These are phyloP conservation scores for Chaetogeoica ovagalla DNA, from an alignment of 2,888 invertebrate species.

Conservation along the genomic window DNA sequence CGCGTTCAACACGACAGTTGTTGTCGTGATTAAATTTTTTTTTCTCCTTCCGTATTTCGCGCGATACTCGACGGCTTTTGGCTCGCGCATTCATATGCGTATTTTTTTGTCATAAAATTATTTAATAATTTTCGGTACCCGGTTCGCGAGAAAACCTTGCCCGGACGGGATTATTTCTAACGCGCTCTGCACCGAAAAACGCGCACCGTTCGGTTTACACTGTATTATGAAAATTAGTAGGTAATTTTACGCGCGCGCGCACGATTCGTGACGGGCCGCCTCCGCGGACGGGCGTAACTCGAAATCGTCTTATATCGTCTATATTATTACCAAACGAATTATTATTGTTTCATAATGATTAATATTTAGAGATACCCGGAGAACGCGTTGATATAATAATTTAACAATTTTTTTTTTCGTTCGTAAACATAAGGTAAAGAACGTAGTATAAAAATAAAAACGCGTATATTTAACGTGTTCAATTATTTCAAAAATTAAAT, in stretches of 20 bases:
- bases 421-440: background rate
- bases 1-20: no score
- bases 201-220: background rate
- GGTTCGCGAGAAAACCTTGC: conserved; percentile 11
- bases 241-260: conserved; percentile 20
- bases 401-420: background rate
- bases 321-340: conserved; percentile 17
- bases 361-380: background rate
- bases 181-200: background rate
- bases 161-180: background rate
- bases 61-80: no score
- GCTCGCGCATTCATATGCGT: no score
- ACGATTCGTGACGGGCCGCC: conserved; percentile 25
- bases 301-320: background rate
- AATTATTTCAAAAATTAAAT: no score
- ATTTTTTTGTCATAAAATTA: no score
- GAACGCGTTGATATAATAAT: no score
- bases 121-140: no score
- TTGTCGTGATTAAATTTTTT: no score
- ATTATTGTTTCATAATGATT: background rate
- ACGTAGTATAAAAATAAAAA: no score
- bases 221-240: background rate
- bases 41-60: no score
- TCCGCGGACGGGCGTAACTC: conserved; percentile 1
- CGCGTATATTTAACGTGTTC: background rate